Base-by-base conservation (phyloP, 2,797 vertebrate genomes). In the Sebastes itinus region DNA sequence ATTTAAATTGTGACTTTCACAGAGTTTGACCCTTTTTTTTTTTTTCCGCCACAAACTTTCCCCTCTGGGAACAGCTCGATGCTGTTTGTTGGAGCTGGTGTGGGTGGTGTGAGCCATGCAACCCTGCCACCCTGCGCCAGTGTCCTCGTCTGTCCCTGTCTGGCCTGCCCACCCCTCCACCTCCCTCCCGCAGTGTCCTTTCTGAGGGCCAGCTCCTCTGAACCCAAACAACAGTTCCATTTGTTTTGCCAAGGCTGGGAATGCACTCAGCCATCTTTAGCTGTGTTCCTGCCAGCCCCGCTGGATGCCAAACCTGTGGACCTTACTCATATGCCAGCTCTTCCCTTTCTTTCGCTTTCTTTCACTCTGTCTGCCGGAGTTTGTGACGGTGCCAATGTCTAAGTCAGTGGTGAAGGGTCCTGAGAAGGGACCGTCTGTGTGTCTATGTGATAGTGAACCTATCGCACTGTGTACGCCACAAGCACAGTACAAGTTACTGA, bases 211-310 rank as follows among this genome's bases (percentile, higher is more conserved):
- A 89, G 80, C 85, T 94, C 83, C 88, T 91, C 91, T 94, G 91
- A 93, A 92, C 92, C 92, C 91, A 93, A 91, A 95, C 93, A 95
- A 92, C 90, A 90, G 92, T 87, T 92, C 92, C 81, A 92, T 93
- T 94, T 95, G 92, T 94, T 94, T 93, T 92, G 90, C 90, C 89
- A 86, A 84, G 86, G 85, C 90, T 92, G 89, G 86, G 92, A 94
- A 92, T 92, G 91, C 88, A 89, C 91, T 94, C 91, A 87, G 86
- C 89, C 92, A 85, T 92, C 90, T 86, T 91, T 90, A 83, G 88
- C 86, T 83, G 78, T 69, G 70, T 85, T 87, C 88, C 82, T 92
- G 85, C 88, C 91, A 91, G 85, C 75, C 76, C 77, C 71, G 67
- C 80, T 91, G 83, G 72, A 84, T 91, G 89, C 91, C 92, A 92